Base-by-base conservation (phyloP, 2,113 vertebrate genomes). In the Nibea albiflora region DNA sequence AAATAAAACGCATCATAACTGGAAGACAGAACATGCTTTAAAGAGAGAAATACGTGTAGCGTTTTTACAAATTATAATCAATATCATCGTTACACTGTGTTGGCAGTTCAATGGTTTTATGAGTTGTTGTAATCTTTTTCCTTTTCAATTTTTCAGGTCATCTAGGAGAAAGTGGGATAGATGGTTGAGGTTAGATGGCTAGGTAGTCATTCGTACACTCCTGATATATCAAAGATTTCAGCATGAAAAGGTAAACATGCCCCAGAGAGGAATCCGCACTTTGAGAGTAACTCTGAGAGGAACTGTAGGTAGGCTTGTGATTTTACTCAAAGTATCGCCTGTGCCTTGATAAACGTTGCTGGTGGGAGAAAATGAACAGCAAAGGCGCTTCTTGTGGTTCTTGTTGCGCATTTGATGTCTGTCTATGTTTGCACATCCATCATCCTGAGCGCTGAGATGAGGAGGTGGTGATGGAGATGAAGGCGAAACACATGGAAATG, bases 361-460 rank as follows among this genome's bases (percentile, higher is more conserved):
- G 95, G 94, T 94, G 89, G 82, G 87, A 91, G 94, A 85, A 90
- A 94, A 94, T 91, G 91, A 73, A 79, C 76, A 86, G 91, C 67
- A 90, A 96, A 96, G 95, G 95, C 92, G 95, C 95, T 96, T 96
- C 92, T 95, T 83, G 88, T 85, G 73, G 81, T 87, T 54, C 22
- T 70, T 70, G 77, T 82, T 86, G 90, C 83, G 78, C 71, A 81
- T 83, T 31, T 31, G 50, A 71, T 82, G 85, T 88, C 89, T 58
- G 10, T n/a, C 52, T 47, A 15, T 71, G 85, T 81, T 44, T 49
- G 15, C 83, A 76, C 67, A 65, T 85, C 81, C 78, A 65, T 85
- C 76, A 65, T 84, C 90, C 81, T 90, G 87, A 90, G 87, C 83
- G 90, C 91, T 93, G 94, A 39, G 88, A 95, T 95, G 92, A 95